Evolutionary conservation across 2,888 invertebrate genomes (phyloP), one percentile per base, ranked within the genome.

Genomic region (Corythucha ciliata): DNA sequence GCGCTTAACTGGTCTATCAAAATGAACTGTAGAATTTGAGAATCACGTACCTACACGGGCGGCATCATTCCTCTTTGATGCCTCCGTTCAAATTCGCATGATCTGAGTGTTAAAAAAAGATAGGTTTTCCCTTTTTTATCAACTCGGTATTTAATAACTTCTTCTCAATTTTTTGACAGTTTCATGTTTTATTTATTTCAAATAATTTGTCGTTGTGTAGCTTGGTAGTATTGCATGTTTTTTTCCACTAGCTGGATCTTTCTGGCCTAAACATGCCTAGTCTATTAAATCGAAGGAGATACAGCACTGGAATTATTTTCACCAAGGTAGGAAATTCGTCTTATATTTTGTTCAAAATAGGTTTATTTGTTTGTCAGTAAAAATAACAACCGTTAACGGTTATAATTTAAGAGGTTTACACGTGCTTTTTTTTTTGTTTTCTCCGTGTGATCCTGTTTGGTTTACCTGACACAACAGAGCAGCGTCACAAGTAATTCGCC

Each of bases 261-360:
- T 53, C 58, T 37, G 51, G 47, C 44, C 56, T 59, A 54, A 60
- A 60, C 65, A 67, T 69, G 63, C 68, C 75, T 66, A 69, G 78
- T 67, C 78, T 78, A 69, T 77, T 81, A 70, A 81, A 81, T 64
- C 75, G 78, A 69, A 77, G 82, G 67, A 77, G 82, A 63, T 81
- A 83, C 76, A 82, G 82, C 72, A 81, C 82, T 67, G 78, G 78
- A 67, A 74, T 78, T 72, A 74, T 78, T 71, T 74, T 73, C 66
- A 72, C 74, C 71, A 76, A 72, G 72, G 56, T 56, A 56, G 29
- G 59, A 45, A 29, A 27, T 54, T 39, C 59, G 60, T 63, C 52
- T 56, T 54, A 59, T 25, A 18, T 45, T 54, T 27, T 33, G 7
- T 34, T 22, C 14, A 26, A 12, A 18, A 24, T 26, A 27, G 10